These are phyloP conservation scores for Lycopodina hypogea DNA, from an alignment of 37 sponge, comb jelly and placozoan species.

Conservation along the genomic window DNA sequence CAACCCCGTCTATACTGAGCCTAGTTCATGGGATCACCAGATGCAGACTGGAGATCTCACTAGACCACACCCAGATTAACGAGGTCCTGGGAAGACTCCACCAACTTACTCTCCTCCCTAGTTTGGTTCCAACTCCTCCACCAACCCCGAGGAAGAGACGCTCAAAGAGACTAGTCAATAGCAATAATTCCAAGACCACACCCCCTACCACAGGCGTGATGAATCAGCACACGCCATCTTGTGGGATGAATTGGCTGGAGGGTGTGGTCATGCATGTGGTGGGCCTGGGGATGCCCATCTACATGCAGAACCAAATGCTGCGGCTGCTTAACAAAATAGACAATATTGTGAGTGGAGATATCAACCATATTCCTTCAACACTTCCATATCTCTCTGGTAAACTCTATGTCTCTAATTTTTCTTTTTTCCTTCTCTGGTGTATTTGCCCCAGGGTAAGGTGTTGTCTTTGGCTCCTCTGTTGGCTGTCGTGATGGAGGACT, in stretches of 20 bases:
- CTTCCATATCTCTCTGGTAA: no score
- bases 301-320: conserved; percentile 30
- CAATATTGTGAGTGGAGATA: conserved; percentile 23
- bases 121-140: neutral
- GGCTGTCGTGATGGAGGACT: neutral
- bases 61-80: conserved; percentile 42
- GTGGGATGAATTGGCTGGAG: conserved; percentile 3
- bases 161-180: neutral
- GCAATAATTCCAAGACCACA: neutral
- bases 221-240: neutral
- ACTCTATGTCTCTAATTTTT: no score
- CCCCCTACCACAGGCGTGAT: neutral
- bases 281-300: conserved; percentile 16
- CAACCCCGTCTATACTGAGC: neutral
- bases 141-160: neutral
- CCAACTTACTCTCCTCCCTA: neutral
- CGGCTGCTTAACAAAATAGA: conserved; percentile 23
- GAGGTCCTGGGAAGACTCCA: neutral
- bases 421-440: no score
- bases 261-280: conserved; percentile 31
- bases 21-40: conserved; percentile 19
- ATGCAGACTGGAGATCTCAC: conserved; percentile 22
- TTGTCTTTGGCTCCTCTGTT: neutral
- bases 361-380: no score
- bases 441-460: neutral